phyloP scores from a whole-genome alignment of 2,888 invertebrate species.

The Agrochola litura region DNA sequence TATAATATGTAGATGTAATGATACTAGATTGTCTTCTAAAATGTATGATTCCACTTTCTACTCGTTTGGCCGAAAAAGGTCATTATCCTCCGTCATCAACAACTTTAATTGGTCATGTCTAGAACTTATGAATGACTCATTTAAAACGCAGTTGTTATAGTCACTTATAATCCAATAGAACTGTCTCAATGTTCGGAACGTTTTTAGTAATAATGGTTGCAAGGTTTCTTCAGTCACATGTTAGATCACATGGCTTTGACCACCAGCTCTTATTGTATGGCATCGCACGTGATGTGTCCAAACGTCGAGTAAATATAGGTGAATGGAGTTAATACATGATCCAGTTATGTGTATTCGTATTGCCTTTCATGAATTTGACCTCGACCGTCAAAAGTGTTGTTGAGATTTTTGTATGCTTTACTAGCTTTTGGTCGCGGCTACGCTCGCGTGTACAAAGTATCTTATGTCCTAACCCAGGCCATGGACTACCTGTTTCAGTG shows the following conservation, averaged over 20 bases:
- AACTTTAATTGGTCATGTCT: slow-evolving; percentile 34
- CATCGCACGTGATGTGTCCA: slow-evolving; percentile 62
- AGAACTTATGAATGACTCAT: slow-evolving; percentile 44
- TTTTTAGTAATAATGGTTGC: slow-evolving; percentile 58
- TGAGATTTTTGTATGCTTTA: background rate
- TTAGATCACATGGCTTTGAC: slow-evolving; percentile 45
- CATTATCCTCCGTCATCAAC: slow-evolving; percentile 27
- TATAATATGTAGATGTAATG: no score
- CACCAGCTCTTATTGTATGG: slow-evolving; percentile 61
- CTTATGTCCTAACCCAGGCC: background rate
- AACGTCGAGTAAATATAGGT: slow-evolving; percentile 29
- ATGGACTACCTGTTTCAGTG: background rate
- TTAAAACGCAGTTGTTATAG: slow-evolving; percentile 15
- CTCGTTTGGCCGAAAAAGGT: slow-evolving; percentile 36
- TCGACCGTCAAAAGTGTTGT: slow-evolving; percentile 19
- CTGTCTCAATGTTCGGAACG: slow-evolving; percentile 39
- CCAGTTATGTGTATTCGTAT: slow-evolving; percentile 42
- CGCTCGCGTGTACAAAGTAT: no score
- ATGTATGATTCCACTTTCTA: slow-evolving; percentile 44
- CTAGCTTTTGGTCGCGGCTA: background rate
- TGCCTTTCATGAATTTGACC: slow-evolving; percentile 16
- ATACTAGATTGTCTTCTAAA: slow-evolving; percentile 1
- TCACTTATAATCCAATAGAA: slow-evolving; percentile 61
- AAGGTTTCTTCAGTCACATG: slow-evolving; percentile 67
- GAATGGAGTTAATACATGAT: slow-evolving; percentile 49